Base-by-base conservation (phyloP, 2,888 invertebrate genomes). In the Hirtodrosophila confusa region DNA sequence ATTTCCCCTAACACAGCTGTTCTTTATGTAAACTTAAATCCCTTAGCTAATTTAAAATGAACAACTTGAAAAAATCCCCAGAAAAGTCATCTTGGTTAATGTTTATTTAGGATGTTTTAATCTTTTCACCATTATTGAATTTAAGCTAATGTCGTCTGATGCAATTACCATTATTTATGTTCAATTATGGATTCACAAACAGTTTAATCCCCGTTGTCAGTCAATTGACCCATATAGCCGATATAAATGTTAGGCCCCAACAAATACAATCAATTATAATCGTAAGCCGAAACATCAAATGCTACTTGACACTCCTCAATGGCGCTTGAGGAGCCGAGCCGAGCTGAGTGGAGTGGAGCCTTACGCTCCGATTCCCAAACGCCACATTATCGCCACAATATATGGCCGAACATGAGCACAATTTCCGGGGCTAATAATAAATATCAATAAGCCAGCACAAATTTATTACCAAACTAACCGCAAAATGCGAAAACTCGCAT, bases 391-490 rank as follows among this genome's bases (percentile, higher is more conserved):
- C 51, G 61, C 47, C 29, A 68, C 73, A 43, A 83, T 79, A 70
- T 80, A 80, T 55, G 71, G 66, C 58, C 64, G 57, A 66, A 75
- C 62, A 77, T 65, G 77, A 64, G 58, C 66, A 74, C 82, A 70
- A 72, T 78, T 85, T 75, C 79, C 79, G 82, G 70, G 72, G 56
- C 79, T 78, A 87, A 84, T 80, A 78, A 84, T 84, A 84, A 84
- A 84, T 84, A 87, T 82, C 84, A 85, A 87, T 85, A 85, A 87
- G 85, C 79, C 74, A 71, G 75, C 66, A 33, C 57, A 53, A 87
- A 85, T 87, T 87, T 84, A 84, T 84, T 70, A 54, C 75, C 76
- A 64, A 78, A 86, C 65, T 75, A 75, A 77, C 69, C 86, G 70
- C 80, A 80, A 73, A 78, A 75, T 78, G 73, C 61, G 75, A 63